Conservation (phyloP, 2,888 invertebrate species). For the Meandrusa payeni region DNA sequence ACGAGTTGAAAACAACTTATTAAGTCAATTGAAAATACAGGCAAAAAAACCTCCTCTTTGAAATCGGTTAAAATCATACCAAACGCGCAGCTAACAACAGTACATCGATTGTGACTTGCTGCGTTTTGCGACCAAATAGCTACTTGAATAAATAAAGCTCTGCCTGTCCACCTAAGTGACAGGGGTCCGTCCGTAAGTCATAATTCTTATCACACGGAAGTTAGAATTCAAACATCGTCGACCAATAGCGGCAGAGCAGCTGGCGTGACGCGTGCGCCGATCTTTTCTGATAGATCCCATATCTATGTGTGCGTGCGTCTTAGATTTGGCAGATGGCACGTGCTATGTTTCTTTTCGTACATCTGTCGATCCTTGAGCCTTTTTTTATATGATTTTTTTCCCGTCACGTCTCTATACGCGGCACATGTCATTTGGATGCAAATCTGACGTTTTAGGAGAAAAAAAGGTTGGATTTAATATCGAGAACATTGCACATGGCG, state of each 20-base stretch:
- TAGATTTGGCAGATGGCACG: slow-evolving; percentile 80
- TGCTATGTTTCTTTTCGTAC: slow-evolving; percentile 71
- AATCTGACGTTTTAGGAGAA: slow-evolving; percentile 55
- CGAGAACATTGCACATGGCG: slow-evolving; percentile 63
- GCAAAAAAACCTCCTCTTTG: no score
- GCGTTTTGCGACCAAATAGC: slow-evolving; percentile 30
- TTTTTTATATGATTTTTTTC: slow-evolving; percentile 57
- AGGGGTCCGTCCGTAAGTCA: slow-evolving; percentile 47
- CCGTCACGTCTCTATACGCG: slow-evolving; percentile 34
- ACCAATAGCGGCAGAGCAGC: slow-evolving; percentile 71
- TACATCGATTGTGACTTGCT: slow-evolving; percentile 9
- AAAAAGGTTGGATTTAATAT: slow-evolving; percentile 61
- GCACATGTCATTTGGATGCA: slow-evolving; percentile 76
- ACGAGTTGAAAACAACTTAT: no score
- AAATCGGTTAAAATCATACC: not conserved
- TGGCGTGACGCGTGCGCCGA: slow-evolving; percentile 69
- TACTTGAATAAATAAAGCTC: slow-evolving; percentile 41
- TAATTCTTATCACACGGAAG: slow-evolving; percentile 75
- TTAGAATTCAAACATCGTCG: slow-evolving; percentile 61
- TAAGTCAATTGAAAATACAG: no score
- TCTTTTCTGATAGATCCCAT: slow-evolving; percentile 62
- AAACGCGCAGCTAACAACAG: slow-evolving; percentile 9
- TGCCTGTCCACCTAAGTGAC: slow-evolving; percentile 36
- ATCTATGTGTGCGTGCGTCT: slow-evolving; percentile 60
- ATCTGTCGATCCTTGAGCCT: slow-evolving; percentile 69